Evolutionary conservation across 2,113 vertebrate species (phyloP).

Genomic region (Takifugu bimaculatus): DNA sequence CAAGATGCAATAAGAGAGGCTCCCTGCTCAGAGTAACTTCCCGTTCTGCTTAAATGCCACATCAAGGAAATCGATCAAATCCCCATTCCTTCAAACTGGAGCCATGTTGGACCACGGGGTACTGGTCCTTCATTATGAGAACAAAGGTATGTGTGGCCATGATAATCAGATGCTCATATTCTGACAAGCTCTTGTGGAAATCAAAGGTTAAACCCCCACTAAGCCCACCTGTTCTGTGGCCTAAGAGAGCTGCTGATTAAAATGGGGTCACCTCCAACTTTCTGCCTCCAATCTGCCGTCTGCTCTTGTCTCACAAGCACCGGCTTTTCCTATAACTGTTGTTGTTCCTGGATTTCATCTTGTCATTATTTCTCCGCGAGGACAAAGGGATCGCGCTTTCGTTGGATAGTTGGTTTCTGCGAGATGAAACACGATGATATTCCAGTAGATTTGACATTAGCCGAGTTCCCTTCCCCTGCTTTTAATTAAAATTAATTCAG

Average conservation of each 20-base stretch:
- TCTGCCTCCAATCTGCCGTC: not conserved
- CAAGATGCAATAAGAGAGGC: not conserved
- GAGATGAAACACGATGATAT: no score
- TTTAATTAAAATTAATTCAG: no score
- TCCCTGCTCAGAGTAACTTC: no score
- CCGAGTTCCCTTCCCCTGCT: no score
- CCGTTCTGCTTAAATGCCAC: no score
- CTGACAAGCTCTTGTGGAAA: slow-evolving; percentile 28
- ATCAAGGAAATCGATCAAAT: no score
- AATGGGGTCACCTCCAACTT: slow-evolving; percentile 51
- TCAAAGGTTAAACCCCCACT: slow-evolving; percentile 36
- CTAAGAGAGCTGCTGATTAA: slow-evolving; percentile 30
- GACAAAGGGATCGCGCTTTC: no score
- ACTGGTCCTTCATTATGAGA: slow-evolving; percentile 7
- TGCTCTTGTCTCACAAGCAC: not conserved
- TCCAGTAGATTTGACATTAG: no score
- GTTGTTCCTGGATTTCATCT: not conserved
- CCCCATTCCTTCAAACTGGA: no score
- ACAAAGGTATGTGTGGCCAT: slow-evolving; percentile 10
- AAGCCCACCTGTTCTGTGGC: slow-evolving; percentile 33
- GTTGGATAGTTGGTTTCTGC: no score
- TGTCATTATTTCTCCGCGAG: no score
- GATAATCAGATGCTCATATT: slow-evolving; percentile 43
- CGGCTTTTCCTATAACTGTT: not conserved
- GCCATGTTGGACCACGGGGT: not conserved